phyloP scores from a whole-genome alignment of 2,888 invertebrate species.

The Mythimna vitellina region DNA sequence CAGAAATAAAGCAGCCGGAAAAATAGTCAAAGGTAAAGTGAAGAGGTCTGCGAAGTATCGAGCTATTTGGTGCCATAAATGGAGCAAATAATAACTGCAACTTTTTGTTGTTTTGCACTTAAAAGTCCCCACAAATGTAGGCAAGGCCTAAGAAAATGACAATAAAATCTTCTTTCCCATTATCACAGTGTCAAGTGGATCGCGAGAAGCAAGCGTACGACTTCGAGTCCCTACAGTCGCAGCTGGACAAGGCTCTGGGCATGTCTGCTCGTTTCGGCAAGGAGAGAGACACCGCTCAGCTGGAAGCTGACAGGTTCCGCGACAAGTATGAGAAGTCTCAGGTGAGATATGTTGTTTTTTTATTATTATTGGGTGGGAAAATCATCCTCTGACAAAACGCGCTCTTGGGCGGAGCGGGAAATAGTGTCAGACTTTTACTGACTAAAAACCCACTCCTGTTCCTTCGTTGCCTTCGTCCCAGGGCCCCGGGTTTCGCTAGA shows the following conservation, averaged over 20 bases:
- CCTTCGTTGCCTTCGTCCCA: too few relatives aligned
- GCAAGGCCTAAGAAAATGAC: background rate
- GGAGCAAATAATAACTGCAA: background rate
- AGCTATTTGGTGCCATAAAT: background rate
- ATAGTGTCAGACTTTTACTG: too few relatives aligned
- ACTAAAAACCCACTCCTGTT: too few relatives aligned
- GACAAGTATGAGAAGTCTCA: slow-evolving; percentile 97
- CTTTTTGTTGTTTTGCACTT: background rate
- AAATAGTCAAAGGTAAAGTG: background rate
- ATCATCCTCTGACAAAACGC: too few relatives aligned
- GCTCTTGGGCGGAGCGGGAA: too few relatives aligned
- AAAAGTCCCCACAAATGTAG: background rate
- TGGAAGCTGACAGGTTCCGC: slow-evolving; percentile 96
- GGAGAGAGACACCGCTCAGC: slow-evolving; percentile 95
- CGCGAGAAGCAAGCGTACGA: slow-evolving; percentile 97
- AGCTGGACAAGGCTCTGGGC: slow-evolving; percentile 97
- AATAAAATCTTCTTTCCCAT: background rate
- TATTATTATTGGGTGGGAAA: too few relatives aligned
- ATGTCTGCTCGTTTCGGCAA: slow-evolving; percentile 97
- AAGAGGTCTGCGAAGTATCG: background rate
- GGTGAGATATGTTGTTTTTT: slow-evolving; percentile 90
- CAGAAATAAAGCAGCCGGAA: too few relatives aligned
- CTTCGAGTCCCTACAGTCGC: slow-evolving; percentile 97
- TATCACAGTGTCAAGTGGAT: slow-evolving; percentile 94
- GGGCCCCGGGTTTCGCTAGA: too few relatives aligned